Percentiles rank a stretch among this genome's conserved stretches.
These are phyloP conservation scores for Centroberyx gerrardi DNA, from an alignment of 2,797 vertebrate species.

Conservation along the genomic window DNA sequence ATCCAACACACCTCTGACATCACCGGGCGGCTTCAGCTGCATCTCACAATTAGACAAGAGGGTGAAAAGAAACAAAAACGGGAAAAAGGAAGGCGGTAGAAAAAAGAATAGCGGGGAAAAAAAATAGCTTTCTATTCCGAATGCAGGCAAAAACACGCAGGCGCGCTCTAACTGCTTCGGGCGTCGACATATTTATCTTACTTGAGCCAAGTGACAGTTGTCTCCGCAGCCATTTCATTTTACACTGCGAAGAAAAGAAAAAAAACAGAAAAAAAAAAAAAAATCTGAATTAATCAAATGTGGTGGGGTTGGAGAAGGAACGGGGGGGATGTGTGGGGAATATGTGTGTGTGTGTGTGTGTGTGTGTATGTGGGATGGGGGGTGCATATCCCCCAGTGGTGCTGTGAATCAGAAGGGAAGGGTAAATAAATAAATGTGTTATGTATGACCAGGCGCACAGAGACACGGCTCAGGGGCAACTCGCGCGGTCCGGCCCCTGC, in stretches of 20 bases:
- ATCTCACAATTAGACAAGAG: constrained; percentile 17
- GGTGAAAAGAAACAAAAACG: constrained; percentile 20
- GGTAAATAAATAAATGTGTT: constrained; percentile 86
- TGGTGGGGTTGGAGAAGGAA: constrained; percentile 48
- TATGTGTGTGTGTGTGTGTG: not conserved
- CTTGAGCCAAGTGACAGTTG: constrained; percentile 86
- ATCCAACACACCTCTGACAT: constrained; percentile 18
- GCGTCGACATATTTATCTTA: constrained; percentile 85
- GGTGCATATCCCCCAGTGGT: constrained; percentile 68
- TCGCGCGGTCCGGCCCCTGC: constrained; percentile 60
- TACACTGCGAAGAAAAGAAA: constrained; percentile 61
- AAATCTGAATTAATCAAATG: constrained; percentile 81
- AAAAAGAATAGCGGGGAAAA: constrained; percentile 16
- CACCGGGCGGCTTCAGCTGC: not conserved
- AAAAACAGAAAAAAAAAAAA: constrained; percentile 35
- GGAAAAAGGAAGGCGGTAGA: constrained; percentile 9
- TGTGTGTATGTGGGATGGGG: not conserved
- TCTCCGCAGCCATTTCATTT: constrained; percentile 83
- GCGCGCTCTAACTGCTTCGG: constrained; percentile 61
- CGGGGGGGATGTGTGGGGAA: not conserved
- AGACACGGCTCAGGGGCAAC: constrained; percentile 75
- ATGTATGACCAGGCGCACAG: constrained; percentile 84
- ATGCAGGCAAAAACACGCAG: constrained; percentile 55
- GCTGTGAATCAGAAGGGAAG: constrained; percentile 77
- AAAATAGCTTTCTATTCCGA: constrained; percentile 52